phyloP scores from a whole-genome alignment of 2,888 invertebrate genomes.

The Malthinus flaveolus region DNA sequence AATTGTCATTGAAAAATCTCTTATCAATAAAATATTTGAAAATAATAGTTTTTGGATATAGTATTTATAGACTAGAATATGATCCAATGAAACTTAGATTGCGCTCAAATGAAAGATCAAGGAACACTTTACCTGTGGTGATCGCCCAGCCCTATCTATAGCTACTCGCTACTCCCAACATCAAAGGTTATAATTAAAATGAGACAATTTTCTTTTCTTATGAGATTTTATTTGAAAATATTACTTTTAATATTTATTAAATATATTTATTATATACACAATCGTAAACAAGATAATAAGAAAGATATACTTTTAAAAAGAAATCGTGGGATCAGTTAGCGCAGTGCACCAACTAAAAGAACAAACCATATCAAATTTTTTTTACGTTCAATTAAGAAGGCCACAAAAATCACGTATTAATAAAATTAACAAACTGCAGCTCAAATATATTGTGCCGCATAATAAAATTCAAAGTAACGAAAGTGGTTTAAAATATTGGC shows the following conservation, averaged over 20 bases:
- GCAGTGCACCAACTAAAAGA: conserved; percentile 24
- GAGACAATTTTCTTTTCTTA: conserved; percentile 9
- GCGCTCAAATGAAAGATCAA: no score
- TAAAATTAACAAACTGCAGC: conserved; percentile 19
- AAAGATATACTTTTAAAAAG: conserved; percentile 19
- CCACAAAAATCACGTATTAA: conserved; percentile 30
- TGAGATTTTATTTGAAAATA: conserved; percentile 34
- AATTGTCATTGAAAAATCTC: conserved; percentile 45
- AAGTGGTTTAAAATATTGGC: conserved; percentile 80
- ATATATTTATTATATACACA: conserved; percentile 20
- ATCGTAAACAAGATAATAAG: conserved; percentile 20
- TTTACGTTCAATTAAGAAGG: conserved; percentile 25
- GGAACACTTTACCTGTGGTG: no score
- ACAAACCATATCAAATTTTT: conserved; percentile 5
- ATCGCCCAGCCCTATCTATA: no score
- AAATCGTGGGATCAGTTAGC: conserved; percentile 23
- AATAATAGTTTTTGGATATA: no score
- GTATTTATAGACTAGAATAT: no score
- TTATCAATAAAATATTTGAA: conserved; percentile 46
- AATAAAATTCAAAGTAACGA: conserved; percentile 49
- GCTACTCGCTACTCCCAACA: not conserved
- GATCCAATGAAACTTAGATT: no score
- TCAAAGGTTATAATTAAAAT: conserved; percentile 17
- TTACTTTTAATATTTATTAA: conserved; percentile 27
- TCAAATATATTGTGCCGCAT: conserved; percentile 2